Base-by-base conservation (phyloP, 2,797 vertebrate genomes). In the Tenualosa thibaudeaui region DNA sequence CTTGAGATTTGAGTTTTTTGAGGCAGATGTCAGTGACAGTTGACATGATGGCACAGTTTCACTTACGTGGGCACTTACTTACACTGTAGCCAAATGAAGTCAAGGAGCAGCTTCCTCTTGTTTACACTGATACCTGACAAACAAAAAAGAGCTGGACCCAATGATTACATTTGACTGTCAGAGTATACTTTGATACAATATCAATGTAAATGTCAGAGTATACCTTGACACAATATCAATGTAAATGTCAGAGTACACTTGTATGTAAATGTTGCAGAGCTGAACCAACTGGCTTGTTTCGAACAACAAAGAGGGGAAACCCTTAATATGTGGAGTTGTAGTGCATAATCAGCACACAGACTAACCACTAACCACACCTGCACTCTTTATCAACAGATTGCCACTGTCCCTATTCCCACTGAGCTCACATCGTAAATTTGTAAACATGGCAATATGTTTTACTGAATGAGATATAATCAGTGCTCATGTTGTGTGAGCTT, bases 11-110 rank as follows among this genome's bases (percentile, higher is more conserved):
- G 88, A 82, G 85, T 81, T 81, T 86, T 87, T 87, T 86, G 60
- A 87, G 88, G 88, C 90, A 93, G 89, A 91, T 90, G 89, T 88
- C 88, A 71, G 83, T 89, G 86, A 88, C 87, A 0, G 51, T 86
- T 93, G 89, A 88, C 88, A 92, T 53, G 53, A 89, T 92, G 89
- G 89, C 91, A 93, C 87, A 89, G 83, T 93, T 93, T 91, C 85
- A 85, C 83, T 88, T 85, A 82, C 88, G 58, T 46, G 71, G 71
- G 71, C 40, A 46, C 31, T 31, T 31, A 31, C 31, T 31, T 31
- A 19, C 71, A 78, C 17, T 78, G 46, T 5, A 1, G 46, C 46
- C 0, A 49, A 78, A 31, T 75, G 31, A 43, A 10, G 37, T 75
- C 13, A 7, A 40, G 68, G 24, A 58, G 68, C 4, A 17, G 10